These are phyloP conservation scores for Amblyornis subalaris DNA, from an alignment of 2,113 vertebrate species.

Conservation along the genomic window DNA sequence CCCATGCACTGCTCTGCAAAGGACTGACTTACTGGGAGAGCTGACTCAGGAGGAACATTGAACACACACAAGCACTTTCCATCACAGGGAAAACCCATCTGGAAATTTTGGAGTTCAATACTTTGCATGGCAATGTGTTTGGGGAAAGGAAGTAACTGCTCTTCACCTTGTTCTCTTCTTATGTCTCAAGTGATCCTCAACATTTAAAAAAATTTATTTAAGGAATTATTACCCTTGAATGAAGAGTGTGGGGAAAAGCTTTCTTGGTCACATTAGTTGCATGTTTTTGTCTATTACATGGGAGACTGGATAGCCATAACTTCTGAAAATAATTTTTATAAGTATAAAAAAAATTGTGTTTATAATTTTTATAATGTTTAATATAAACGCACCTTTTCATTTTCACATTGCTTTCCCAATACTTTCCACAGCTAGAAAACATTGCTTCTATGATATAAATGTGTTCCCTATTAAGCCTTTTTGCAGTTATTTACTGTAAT, in stretches of 20 bases:
- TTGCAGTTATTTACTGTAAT: background rate
- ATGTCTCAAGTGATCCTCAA: background rate
- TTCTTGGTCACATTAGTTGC: background rate
- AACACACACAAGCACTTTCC: background rate
- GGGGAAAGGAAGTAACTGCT: background rate
- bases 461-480: background rate
- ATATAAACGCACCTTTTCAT: background rate
- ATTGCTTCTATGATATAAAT: too few relatives aligned
- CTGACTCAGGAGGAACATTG: background rate
- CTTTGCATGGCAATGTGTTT: background rate
- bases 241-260: rapidly evolving
- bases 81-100: background rate
- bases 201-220: background rate
- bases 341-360: background rate
- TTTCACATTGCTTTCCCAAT: background rate
- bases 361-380: background rate
- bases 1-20: background rate
- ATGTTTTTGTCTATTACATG: background rate
- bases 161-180: background rate
- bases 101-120: background rate
- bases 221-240: background rate
- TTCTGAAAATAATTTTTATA: background rate
- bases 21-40: background rate
- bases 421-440: background rate
- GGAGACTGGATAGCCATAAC: background rate